Evolutionary conservation across 2,888 invertebrate genomes (phyloP).

Genomic region (Stratiomys singularior): DNA sequence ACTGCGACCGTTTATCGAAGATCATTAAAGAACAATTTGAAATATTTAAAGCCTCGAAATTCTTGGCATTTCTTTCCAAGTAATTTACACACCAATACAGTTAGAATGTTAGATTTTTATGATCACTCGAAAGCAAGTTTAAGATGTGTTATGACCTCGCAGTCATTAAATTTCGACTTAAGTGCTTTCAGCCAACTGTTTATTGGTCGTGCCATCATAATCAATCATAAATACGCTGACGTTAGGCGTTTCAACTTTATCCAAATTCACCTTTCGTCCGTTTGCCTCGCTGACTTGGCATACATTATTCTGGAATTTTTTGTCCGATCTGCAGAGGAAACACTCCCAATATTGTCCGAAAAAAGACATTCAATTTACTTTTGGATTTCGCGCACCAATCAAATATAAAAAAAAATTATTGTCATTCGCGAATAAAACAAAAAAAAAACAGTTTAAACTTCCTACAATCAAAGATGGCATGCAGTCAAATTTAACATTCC

Average conservation of each 20-base stretch:
- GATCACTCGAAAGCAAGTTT: constrained; percentile 14
- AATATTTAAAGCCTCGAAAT: not conserved
- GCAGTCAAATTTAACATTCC: not conserved
- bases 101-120: constrained; percentile 32
- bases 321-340: not conserved
- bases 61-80: constrained; percentile 23
- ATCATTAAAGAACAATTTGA: constrained; percentile 23
- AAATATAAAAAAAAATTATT: constrained; percentile 1
- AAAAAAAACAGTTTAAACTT: constrained; percentile 11
- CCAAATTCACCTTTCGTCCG: constrained; percentile 12
- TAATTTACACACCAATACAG: constrained; percentile 28
- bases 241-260: constrained; percentile 32
- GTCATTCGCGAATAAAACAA: constrained; percentile 22
- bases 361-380: constrained; percentile 24
- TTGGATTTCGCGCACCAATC: constrained; percentile 35
- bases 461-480: constrained; percentile 5
- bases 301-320: constrained; percentile 3
- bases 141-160: constrained; percentile 29
- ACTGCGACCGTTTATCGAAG: constrained; percentile 8
- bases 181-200: constrained; percentile 41
- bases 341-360: constrained; percentile 17
- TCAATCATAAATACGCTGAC: constrained; percentile 37
- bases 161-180: constrained; percentile 19
- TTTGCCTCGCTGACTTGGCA: not conserved
- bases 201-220: constrained; percentile 43